Evolutionary conservation across 2,888 invertebrate species (phyloP).

Genomic region (Plagodis pulveraria): DNA sequence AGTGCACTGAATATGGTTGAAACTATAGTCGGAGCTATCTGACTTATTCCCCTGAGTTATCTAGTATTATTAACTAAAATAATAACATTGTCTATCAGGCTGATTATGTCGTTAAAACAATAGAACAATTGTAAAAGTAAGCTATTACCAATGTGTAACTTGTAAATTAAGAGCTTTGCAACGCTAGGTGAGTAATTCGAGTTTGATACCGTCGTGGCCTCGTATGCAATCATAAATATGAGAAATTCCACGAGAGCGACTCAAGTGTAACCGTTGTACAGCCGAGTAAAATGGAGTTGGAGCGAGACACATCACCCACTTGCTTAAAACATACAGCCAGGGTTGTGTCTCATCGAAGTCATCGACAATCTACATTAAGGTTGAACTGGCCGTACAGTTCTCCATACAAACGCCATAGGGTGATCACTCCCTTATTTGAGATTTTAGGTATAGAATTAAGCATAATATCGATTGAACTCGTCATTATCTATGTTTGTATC

Average conservation of each 20-base stretch:
- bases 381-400: no score
- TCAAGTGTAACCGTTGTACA: conserved; percentile 51
- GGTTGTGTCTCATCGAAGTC: no score
- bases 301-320: conserved; percentile 73
- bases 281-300: conserved; percentile 56
- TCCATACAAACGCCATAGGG: no score
- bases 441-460: no score
- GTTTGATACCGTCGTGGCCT: conserved; percentile 51
- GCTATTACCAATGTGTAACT: conserved; percentile 52
- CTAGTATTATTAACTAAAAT: no score
- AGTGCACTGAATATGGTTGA: no score
- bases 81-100: conserved; percentile 1
- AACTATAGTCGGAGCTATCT: no score
- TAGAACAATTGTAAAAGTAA: conserved; percentile 41
- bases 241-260: conserved; percentile 63
- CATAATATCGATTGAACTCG: no score
- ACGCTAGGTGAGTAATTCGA: conserved; percentile 24
- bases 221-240: conserved; percentile 54
- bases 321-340: conserved; percentile 28
- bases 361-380: no score
- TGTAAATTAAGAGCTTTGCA: conserved; percentile 43
- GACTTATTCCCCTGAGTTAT: no score
- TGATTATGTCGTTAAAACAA: conserved; percentile 2
- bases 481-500: no score
- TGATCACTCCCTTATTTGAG: no score